Evolutionary conservation across 2,888 invertebrate species (phyloP), one percentile per base, ranked within the genome.

Genomic region (Drosophila setosimentum): DNA sequence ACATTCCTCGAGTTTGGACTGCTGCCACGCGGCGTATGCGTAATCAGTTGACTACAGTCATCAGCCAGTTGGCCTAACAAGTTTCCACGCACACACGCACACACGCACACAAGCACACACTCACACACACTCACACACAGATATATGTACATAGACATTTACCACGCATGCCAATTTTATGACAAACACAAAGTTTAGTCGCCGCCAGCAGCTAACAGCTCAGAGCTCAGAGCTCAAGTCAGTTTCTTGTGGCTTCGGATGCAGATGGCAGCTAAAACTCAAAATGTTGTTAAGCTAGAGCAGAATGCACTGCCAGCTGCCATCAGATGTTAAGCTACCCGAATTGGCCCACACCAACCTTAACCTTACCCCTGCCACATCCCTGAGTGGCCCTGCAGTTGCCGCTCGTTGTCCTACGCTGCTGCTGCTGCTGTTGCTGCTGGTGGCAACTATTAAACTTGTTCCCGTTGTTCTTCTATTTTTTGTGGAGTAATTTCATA

Each of bases 381-480:
- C 42, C 40, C 24, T 21, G 16, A 30, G 32, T 57, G 49, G 73
- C 53, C 27, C 51, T 35, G 30, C n/a, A 32, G 8, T 21, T 42
- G 42, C 58, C 33, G 27, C 40, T 24, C 48, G 68, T 21, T 66
- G 50, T 51, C 50, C 49, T 60, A 27, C 30, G 11, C n/a, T 40
- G n/a, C 40, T 21, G 45, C 21, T 45, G 27, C 37, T 54, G 53
- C 62, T 48, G 66, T 30, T 51, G 61, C 61, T 59, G 49, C 60
- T 62, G 77, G 69, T 87, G 87, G 87, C 77, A 85, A 87, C 83
- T 85, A 83, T 87, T 83, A 87, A 83, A 83, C 83, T 83, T 83
- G 83, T 85, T 83, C 82, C 88, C 86, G 70, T 65, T 78, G 79
- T 70, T 65, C 76, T 76, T 68, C 66, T 67, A 74, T 74, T 80